Evolutionary conservation across 2,797 vertebrate species (phyloP).

Genomic region (Apodemus agrarius): DNA sequence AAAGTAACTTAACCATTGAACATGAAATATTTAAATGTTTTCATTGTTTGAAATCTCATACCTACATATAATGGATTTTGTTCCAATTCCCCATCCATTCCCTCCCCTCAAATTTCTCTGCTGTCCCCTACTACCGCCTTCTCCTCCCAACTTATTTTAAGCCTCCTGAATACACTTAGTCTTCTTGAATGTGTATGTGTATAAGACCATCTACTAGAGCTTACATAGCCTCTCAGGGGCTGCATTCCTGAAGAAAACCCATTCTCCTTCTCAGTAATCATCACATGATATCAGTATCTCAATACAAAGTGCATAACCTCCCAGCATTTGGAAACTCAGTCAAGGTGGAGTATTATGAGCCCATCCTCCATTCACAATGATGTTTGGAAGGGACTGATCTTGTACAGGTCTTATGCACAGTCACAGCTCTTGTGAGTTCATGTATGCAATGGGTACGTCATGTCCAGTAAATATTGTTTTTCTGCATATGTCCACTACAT

Average conservation of each 20-base stretch:
- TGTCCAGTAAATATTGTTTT: not conserved
- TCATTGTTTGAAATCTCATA: not conserved
- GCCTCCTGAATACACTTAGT: not conserved
- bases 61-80: not conserved
- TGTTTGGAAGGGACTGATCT: not conserved
- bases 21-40: not conserved
- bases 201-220: not conserved
- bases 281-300: not conserved
- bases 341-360: not conserved
- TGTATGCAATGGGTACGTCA: not conserved
- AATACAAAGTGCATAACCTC: not conserved
- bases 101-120: not conserved
- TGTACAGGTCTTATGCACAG: not conserved
- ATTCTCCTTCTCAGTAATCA: not conserved
- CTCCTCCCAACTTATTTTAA: not conserved
- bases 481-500: not conserved
- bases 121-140: not conserved
- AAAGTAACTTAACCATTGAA: constrained; percentile 15
- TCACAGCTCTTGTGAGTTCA: no score
- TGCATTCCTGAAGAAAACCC: not conserved
- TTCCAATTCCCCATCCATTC: not conserved
- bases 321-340: not conserved
- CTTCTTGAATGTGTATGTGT: not conserved
- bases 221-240: not conserved
- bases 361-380: not conserved